phyloP scores from a whole-genome alignment of 1,140 invertebrate species.

The Tetraneura akinire region DNA sequence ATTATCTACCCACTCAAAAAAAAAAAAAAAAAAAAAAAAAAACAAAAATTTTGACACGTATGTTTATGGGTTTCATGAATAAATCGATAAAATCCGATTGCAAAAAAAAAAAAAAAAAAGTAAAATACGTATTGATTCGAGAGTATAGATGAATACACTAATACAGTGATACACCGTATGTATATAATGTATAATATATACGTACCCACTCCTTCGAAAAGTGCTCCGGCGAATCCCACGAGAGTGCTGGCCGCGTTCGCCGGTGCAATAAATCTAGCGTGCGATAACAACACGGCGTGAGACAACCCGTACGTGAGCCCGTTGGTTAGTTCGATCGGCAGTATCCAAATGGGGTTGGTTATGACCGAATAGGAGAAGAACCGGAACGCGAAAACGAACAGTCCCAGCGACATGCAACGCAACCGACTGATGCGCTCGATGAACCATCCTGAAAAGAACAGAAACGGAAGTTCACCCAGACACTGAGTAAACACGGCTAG shows the following conservation, averaged over 20 bases:
- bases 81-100: too few relatives aligned
- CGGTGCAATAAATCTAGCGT: slow-evolving; percentile 81
- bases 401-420: slow-evolving; percentile 77
- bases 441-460: slow-evolving; percentile 77
- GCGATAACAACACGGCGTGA: slow-evolving; percentile 86
- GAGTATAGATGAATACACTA: background rate
- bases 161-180: background rate
- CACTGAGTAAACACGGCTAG: slow-evolving; percentile 76
- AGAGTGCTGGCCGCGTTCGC: slow-evolving; percentile 84
- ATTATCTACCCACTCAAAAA: too few relatives aligned
- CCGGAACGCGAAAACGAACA: slow-evolving; percentile 72
- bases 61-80: too few relatives aligned
- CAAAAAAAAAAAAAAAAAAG: too few relatives aligned
- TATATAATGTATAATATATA: background rate
- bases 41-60: too few relatives aligned
- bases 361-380: slow-evolving; percentile 83
- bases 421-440: slow-evolving; percentile 80
- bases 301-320: slow-evolving; percentile 86
- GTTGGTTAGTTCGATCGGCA: slow-evolving; percentile 83
- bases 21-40: too few relatives aligned
- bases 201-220: slow-evolving; percentile 81
- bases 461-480: slow-evolving; percentile 83
- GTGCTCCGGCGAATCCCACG: slow-evolving; percentile 79
- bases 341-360: slow-evolving; percentile 76
- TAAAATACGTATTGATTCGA: too few relatives aligned